Base-by-base conservation (phyloP, 2,797 vertebrate genomes). In the Champsocephalus esox region DNA sequence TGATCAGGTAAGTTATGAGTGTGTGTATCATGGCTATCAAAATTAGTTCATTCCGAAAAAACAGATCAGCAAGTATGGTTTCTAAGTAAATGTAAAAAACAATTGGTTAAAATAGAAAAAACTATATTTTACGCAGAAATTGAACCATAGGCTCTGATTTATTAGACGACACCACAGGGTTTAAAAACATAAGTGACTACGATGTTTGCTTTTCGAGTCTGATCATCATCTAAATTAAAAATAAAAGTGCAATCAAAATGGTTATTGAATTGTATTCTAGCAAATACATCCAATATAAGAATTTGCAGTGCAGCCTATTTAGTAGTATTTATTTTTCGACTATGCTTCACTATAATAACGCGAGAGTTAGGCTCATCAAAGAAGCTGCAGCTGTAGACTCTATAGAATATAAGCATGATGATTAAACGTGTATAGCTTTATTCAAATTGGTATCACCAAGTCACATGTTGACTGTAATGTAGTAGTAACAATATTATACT, bases 1-100 rank as follows among this genome's bases (percentile, higher is more conserved):
- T 49, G 97, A 98, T 80, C 86, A 10, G 49, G 49, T 12, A 51
- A 21, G 10, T 51, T 24, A 1, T 1, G 14, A 34, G 7, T 62
- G 2, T 6, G n/a, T 38, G 34, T 38, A 9, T 5, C 1, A 10
- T 13, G 46, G 13, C 24, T 3, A 17, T 24, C 3, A 24, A 46
- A 70, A 55, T n/a, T 13, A 34, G 11, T 9, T 6, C 2, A 14
- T 4, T 3, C 2, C 0, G 4, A 28, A 28, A 1, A 21, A 11
- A 12, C 5, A 48, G 6, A 7, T 12, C 8, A 34, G 49, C 3
- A 9, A 6, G 1, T 21, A 69, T 2, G 9, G 3, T 43, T 21
- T 24, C 2, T 21, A 2, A 34, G 4, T 54, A 3, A 43, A 1
- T 49, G 9, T 6, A 10, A 21, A 21, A 41, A 46, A 13, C 43